These are phyloP conservation scores for Ennomos erosarius DNA, from an alignment of 2,888 invertebrate species.

Conservation along the genomic window DNA sequence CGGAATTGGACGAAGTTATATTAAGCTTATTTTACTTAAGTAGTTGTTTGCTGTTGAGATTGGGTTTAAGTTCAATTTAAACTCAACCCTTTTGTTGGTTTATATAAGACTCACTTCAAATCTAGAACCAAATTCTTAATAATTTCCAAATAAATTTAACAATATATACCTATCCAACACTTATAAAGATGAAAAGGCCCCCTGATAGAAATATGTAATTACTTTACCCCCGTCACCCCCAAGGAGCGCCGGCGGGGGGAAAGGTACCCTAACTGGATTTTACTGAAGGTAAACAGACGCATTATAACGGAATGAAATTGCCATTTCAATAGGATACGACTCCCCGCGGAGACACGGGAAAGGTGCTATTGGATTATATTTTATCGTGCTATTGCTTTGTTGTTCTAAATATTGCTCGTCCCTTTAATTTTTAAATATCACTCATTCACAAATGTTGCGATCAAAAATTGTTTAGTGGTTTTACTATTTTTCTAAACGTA, in stretches of 20 bases:
- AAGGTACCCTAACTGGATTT: slow-evolving; percentile 64
- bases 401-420: neutral
- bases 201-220: slow-evolving; percentile 57
- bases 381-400: slow-evolving; percentile 7
- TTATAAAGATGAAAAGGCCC: slow-evolving; percentile 32
- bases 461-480: no score
- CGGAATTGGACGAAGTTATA: no score
- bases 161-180: slow-evolving; percentile 18
- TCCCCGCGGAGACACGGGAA: slow-evolving; percentile 46
- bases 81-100: no score
- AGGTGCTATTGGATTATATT: slow-evolving; percentile 33
- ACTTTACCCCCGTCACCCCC: slow-evolving; percentile 27
- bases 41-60: neutral
- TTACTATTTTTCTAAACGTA: no score
- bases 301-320: slow-evolving; percentile 79
- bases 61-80: no score
- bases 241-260: slow-evolving; percentile 13
- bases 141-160: slow-evolving; percentile 17
- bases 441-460: no score
- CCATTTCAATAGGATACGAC: slow-evolving; percentile 62
- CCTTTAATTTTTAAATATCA: neutral
- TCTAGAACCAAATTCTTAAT: neutral
- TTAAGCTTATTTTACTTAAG: neutral
- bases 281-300: slow-evolving; percentile 77
- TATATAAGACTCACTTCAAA: no score